Evolutionary conservation across 2,888 invertebrate species (phyloP).

Genomic region (Sinodicranocentrus sp.): DNA sequence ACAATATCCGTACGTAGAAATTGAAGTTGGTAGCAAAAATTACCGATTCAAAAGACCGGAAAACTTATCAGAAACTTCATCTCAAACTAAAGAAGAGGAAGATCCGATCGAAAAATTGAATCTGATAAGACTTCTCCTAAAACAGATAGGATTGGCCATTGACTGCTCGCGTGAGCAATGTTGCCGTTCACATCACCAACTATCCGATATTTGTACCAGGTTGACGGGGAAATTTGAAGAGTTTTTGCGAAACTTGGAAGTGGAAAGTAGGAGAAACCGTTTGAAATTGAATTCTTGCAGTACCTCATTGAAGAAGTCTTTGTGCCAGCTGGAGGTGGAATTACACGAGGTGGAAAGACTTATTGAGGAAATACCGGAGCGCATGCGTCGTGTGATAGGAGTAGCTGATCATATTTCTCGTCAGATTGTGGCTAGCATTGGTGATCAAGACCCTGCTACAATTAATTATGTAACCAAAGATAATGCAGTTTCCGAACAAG

Average conservation of each 20-base stretch:
- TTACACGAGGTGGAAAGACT: constrained; percentile 36
- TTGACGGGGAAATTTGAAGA: neutral
- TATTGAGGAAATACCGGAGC: constrained; percentile 30
- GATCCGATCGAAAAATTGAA: neutral
- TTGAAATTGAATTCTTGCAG: too few species aligned
- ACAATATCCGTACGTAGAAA: neutral
- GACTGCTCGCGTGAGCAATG: neutral
- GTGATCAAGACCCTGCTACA: neutral
- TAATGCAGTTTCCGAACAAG: neutral
- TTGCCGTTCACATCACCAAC: neutral
- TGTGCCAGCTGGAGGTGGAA: constrained; percentile 29
- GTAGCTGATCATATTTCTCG: constrained; percentile 12
- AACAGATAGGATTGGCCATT: neutral
- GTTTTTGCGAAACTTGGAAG: too few species aligned
- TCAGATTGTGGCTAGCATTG: neutral
- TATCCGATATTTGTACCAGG: neutral
- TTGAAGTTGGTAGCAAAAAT: neutral
- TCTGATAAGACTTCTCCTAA: neutral
- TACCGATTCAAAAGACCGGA: too few species aligned
- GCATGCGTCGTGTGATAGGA: constrained; percentile 22
- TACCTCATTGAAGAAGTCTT: neutral
- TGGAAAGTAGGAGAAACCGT: too few species aligned
- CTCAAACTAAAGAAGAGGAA: neutral
- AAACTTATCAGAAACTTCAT: too few species aligned
- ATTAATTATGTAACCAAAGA: neutral